Evolutionary conservation across 2,888 invertebrate species (phyloP), one percentile per base, ranked within the genome.

Genomic region (Drosophila siamana): DNA sequence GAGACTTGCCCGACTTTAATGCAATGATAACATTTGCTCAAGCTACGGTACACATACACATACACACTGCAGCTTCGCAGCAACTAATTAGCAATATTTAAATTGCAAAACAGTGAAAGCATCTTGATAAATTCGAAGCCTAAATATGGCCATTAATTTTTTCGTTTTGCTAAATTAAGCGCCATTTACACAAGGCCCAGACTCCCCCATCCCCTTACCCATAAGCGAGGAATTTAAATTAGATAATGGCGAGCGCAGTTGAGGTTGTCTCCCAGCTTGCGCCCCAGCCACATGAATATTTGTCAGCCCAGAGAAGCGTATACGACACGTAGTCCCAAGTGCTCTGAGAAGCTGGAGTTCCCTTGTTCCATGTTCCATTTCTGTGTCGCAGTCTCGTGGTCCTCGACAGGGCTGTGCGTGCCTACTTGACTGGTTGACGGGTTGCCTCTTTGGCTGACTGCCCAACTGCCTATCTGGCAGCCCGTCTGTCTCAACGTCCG

Each of bases 61-160:
- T 4, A 54, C 24, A 55, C 40, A 54, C 48, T 69, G 68, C 68
- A 68, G 62, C 63, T 60, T 30, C 9, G 7, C 7, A 33, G 33
- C 48, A 71, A 74, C 80, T 83, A 88, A 86, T 85, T 86, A 88
- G 76, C 78, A 86, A 80, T 81, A 79, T 83, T 83, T 80, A 70
- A 86, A 78, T 81, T 69, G 66, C 74, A 67, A 77, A 74, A 64
- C 64, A 48, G 48, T 55, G 46, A 30, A 48, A 68, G 59, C 69
- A 82, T 85, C 86, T 68, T 77, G 85, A 87, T 87, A 87, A 74
- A 73, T 69, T 71, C 59, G 63, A 68, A 64, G 66, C 50, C 54
- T 52, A 79, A 70, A 67, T 68, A 65, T 64, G 65, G 59, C 63
- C 76, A 81, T 86, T 81, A 77, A 72, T 82, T 82, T 80, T 69